Percentiles rank a stretch among this genome's conserved stretches.
phyloP scores from a whole-genome alignment of 64 coral and sea anemone genomes.

The Porites lutea region DNA sequence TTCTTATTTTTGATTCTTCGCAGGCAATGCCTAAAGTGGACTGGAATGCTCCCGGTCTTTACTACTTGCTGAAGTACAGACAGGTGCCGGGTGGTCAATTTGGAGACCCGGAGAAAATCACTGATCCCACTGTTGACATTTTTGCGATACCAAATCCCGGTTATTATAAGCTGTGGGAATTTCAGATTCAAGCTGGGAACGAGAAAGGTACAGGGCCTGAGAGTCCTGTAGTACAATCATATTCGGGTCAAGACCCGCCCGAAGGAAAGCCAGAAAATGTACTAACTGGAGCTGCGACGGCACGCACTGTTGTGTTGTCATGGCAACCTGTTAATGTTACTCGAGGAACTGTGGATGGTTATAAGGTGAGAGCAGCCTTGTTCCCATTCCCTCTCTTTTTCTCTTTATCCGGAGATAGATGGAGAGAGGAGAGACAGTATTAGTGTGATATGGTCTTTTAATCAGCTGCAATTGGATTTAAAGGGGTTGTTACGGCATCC shows the following conservation, averaged over 20 bases:
- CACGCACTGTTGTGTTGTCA: constrained; percentile 62
- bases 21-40: constrained; percentile 73
- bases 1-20: not conserved
- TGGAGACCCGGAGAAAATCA: not conserved
- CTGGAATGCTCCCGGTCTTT: constrained; percentile 59
- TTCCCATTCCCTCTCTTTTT: too few relatives aligned
- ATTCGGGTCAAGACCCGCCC: constrained; percentile 82
- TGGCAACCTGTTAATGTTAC: constrained; percentile 65
- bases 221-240: constrained; percentile 29
- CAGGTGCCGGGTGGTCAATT: not conserved
- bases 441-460: too few relatives aligned
- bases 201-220: constrained; percentile 18
- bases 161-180: constrained; percentile 76
- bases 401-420: too few relatives aligned
- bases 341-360: constrained; percentile 86
- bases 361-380: constrained; percentile 53
- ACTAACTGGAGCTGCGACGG: not conserved
- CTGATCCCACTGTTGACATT: not conserved
- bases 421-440: too few relatives aligned
- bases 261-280: constrained; percentile 28
- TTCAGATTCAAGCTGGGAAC: constrained; percentile 70
- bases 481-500: too few relatives aligned
- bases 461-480: too few relatives aligned
- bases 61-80: constrained; percentile 56
- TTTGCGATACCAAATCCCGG: constrained; percentile 55